A percentile compares a stretch with the other conserved stretches of the same genome.
These are phyloP conservation scores for Epizoanthus rinbou DNA, from an alignment of 92 coral and sea anemone species.

Conservation along the genomic window DNA sequence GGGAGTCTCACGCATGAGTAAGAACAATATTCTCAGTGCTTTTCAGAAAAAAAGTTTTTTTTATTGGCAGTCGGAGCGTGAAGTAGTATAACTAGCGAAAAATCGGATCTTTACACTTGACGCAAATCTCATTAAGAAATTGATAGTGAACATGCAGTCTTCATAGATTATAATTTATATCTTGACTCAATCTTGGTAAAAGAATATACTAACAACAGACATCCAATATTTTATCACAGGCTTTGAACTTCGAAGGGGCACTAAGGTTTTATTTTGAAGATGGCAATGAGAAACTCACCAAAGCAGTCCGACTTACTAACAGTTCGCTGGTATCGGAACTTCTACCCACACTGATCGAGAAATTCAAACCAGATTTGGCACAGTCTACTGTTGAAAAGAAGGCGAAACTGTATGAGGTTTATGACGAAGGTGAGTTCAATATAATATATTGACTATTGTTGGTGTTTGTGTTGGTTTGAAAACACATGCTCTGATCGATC, in stretches of 20 bases:
- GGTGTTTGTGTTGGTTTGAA: constrained; percentile 21
- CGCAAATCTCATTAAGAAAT: background rate
- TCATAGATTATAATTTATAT: background rate
- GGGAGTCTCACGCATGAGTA: constrained; percentile 26
- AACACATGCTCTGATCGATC: background rate
- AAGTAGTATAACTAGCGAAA: constrained; percentile 11
- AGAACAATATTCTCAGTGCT: background rate
- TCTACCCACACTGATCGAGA: constrained; percentile 90
- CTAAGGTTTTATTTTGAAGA: constrained; percentile 93
- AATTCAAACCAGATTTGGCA: constrained; percentile 91
- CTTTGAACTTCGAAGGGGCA: constrained; percentile 93
- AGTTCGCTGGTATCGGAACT: constrained; percentile 85
- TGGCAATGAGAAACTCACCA: constrained; percentile 91
- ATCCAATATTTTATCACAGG: constrained; percentile 48
- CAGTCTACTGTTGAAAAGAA: constrained; percentile 73
- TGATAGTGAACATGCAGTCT: constrained; percentile 2
- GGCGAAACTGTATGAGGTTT: constrained; percentile 91
- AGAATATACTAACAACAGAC: constrained; percentile 5
- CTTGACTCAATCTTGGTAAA: background rate
- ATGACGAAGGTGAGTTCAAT: constrained; percentile 74
- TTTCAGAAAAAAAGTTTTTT: background rate
- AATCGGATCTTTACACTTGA: constrained; percentile 19
- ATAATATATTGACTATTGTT: constrained; percentile 3
- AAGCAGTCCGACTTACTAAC: constrained; percentile 88
- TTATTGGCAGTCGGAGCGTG: background rate